Percentiles rank a stretch among this genome's conserved stretches.
phyloP scores from a whole-genome alignment of 2,113 vertebrate genomes.

The Rhynchomys soricoides region DNA sequence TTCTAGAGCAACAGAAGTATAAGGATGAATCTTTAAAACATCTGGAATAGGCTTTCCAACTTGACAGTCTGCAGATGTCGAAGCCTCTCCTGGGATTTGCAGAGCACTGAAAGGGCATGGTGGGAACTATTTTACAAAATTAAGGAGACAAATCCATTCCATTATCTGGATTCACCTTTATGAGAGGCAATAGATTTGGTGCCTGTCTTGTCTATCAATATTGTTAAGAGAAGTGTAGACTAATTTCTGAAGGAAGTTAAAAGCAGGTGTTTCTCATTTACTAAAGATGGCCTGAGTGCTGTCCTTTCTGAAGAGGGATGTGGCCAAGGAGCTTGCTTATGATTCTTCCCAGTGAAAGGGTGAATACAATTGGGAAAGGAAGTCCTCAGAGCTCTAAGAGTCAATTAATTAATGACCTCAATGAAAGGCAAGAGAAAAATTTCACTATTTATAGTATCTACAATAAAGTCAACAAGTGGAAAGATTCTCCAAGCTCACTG shows the following conservation, averaged over 20 bases:
- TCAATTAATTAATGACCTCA: conserved; percentile 35
- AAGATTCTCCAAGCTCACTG: conserved; percentile 34
- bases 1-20: background rate
- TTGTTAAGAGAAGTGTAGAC: conserved; percentile 16
- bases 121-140: background rate
- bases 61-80: too few species aligned
- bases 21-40: background rate
- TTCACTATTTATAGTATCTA: conserved; percentile 17
- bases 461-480: background rate
- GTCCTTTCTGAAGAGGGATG: background rate
- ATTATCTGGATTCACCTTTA: background rate
- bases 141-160: background rate
- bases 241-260: conserved; percentile 46
- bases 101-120: background rate
- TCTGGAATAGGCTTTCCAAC: background rate
- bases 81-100: background rate
- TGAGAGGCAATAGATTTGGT: background rate
- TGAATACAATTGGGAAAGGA: background rate
- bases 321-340: background rate
- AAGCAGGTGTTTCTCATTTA: conserved; percentile 38
- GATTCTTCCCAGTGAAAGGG: background rate
- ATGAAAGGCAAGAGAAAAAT: conserved; percentile 33
- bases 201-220: conserved; percentile 11
- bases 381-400: background rate
- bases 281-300: conserved; percentile 6